These are phyloP conservation scores for Machimus atricapillus DNA, from an alignment of 2,888 invertebrate genomes.

Conservation along the genomic window DNA sequence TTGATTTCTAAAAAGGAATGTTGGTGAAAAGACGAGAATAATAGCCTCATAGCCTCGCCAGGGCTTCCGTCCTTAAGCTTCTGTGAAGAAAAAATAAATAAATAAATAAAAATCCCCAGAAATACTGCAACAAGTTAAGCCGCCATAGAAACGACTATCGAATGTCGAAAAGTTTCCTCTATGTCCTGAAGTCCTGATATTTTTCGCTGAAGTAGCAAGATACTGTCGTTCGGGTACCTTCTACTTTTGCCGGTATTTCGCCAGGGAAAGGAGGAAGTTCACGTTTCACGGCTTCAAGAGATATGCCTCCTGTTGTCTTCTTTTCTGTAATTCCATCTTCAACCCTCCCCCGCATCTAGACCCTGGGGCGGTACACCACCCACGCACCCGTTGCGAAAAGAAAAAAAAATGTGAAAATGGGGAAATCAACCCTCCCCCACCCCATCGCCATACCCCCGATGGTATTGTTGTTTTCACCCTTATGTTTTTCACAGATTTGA, in stretches of 20 bases:
- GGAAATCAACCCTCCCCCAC: background rate
- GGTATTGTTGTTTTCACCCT: slow-evolving; percentile 19
- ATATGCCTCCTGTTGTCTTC: slow-evolving; percentile 1
- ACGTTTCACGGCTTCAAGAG: slow-evolving; percentile 4
- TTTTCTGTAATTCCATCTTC: slow-evolving; percentile 24
- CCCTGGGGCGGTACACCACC: background rate
- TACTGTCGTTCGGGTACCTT: background rate
- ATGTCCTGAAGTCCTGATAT: background rate
- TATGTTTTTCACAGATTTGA: slow-evolving; percentile 26
- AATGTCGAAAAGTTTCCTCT: background rate
- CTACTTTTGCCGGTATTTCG: background rate
- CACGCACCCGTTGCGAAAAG: background rate
- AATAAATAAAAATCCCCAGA: background rate
- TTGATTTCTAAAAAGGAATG: background rate
- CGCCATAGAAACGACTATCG: slow-evolving; percentile 26
- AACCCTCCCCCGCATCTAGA: background rate
- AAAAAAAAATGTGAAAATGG: background rate
- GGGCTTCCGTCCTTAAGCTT: background rate
- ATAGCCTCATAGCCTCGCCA: background rate
- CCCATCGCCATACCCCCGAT: background rate
- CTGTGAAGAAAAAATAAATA: background rate
- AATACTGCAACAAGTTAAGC: slow-evolving; percentile 40
- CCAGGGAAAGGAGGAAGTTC: background rate
- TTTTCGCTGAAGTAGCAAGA: background rate
- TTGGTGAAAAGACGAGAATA: background rate